Conservation (phyloP, 2,888 invertebrate genomes). For the Pachydiplax longipennis region DNA sequence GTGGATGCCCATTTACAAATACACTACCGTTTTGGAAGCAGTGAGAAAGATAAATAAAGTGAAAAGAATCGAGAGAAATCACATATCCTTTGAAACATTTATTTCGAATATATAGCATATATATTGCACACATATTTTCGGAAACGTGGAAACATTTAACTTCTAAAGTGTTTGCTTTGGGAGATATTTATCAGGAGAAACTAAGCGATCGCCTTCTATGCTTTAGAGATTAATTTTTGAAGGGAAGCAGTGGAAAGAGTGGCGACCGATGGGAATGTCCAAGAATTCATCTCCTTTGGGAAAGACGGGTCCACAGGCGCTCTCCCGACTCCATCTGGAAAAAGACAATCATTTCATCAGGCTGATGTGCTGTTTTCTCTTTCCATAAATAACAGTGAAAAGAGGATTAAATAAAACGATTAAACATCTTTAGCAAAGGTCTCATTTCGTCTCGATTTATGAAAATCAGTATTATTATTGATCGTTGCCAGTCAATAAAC, state of each 20-base stretch:
- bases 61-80: background rate
- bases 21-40: background rate
- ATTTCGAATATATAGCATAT: slow-evolving; percentile 13
- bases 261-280: background rate
- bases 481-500: too few relatives aligned
- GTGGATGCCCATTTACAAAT: slow-evolving; percentile 2
- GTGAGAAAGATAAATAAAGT: background rate
- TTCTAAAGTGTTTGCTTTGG: background rate
- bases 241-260: background rate
- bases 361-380: too few relatives aligned
- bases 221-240: background rate
- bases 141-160: background rate
- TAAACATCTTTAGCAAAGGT: too few relatives aligned
- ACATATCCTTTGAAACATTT: slow-evolving; percentile 25
- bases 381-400: too few relatives aligned
- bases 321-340: slow-evolving; percentile 37
- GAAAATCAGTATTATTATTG: too few relatives aligned
- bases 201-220: background rate
- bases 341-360: background rate
- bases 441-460: too few relatives aligned
- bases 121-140: slow-evolving; percentile 11
- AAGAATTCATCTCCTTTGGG: slow-evolving; percentile 31
- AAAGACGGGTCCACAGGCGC: slow-evolving; percentile 23
- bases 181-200: background rate
- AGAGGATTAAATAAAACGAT: too few relatives aligned